Evolutionary conservation across 2,113 vertebrate species (phyloP).

Genomic region (Felis chaus): DNA sequence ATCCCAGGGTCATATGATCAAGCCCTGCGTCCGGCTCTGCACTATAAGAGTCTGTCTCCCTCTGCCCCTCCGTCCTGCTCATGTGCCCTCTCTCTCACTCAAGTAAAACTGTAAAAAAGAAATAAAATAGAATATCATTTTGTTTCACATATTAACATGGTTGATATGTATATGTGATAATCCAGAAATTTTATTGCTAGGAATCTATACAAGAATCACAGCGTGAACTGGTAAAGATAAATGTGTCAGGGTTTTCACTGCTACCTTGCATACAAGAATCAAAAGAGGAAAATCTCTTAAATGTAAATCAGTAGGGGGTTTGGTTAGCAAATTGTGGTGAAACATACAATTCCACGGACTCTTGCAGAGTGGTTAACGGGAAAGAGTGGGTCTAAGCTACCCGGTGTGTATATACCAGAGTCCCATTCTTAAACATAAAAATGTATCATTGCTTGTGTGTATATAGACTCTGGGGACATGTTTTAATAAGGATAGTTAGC

Average conservation of each 20-base stretch:
- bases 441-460: background rate
- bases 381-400: background rate
- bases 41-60: too few relatives aligned
- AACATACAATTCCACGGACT: background rate
- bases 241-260: background rate
- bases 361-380: fast-evolving
- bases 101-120: too few relatives aligned
- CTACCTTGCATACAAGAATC: background rate
- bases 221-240: background rate
- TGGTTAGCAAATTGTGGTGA: background rate
- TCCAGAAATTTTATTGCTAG: background rate
- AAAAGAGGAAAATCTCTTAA: background rate
- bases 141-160: background rate
- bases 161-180: background rate
- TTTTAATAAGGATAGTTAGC: background rate
- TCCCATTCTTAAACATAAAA: background rate
- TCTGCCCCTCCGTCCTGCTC: too few relatives aligned
- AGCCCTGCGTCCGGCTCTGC: too few relatives aligned
- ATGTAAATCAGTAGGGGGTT: background rate
- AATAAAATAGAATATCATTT: too few relatives aligned
- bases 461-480: background rate
- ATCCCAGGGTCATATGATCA: too few relatives aligned
- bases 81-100: too few relatives aligned
- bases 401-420: background rate
- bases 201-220: background rate